A percentile compares a stretch with the other conserved stretches of the same genome.
phyloP scores from a whole-genome alignment of 2,888 invertebrate species.

The Ischnus inquisitorius region DNA sequence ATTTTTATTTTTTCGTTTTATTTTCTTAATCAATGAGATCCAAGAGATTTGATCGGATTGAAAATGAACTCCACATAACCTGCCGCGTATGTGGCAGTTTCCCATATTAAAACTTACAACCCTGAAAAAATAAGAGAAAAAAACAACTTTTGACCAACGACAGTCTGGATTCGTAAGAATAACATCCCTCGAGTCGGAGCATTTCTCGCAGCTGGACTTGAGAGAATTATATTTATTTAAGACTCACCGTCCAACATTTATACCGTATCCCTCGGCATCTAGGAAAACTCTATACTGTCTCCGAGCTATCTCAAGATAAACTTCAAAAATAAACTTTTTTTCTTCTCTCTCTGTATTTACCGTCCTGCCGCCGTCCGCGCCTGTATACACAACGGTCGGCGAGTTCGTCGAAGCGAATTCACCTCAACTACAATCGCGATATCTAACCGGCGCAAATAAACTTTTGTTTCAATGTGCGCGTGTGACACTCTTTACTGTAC shows the following conservation, averaged over 20 bases:
- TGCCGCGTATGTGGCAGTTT: neutral
- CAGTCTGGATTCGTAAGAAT: neutral
- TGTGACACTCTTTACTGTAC: neutral
- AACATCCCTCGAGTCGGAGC: constrained; percentile 74
- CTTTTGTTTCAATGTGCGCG: neutral
- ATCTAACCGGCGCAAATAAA: neutral
- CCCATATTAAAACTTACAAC: constrained; percentile 36
- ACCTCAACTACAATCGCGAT: neutral
- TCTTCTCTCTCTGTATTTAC: neutral
- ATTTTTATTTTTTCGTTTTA: too few relatives aligned
- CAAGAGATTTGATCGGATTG: too few relatives aligned
- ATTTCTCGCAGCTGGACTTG: constrained; percentile 70
- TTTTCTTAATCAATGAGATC: too few relatives aligned
- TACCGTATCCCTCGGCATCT: constrained; percentile 37
- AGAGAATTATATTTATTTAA: constrained; percentile 77
- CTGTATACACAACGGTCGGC: neutral
- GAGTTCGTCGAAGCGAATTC: neutral
- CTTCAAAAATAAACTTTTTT: neutral
- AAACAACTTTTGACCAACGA: constrained; percentile 40
- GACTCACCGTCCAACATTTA: constrained; percentile 67
- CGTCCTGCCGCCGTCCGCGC: neutral
- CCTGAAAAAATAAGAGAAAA: constrained; percentile 13
- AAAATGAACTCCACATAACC: too few relatives aligned
- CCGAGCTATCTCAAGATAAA: neutral
- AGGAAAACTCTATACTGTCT: neutral